Evolutionary conservation across 2,888 invertebrate genomes (phyloP).

Genomic region (Pristionchus exspectatus): DNA sequence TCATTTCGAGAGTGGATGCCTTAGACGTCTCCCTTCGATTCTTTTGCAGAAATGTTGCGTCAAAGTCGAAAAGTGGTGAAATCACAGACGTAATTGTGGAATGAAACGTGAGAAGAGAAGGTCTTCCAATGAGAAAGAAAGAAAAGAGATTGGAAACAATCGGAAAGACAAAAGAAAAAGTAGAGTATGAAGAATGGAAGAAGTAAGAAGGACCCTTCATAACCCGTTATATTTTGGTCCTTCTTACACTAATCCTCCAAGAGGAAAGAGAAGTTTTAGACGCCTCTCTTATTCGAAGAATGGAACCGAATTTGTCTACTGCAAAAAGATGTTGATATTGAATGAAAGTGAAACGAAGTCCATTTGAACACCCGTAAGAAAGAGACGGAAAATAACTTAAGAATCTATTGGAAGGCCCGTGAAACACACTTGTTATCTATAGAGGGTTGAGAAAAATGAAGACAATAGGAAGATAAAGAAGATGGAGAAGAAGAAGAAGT

Average conservation of each 20-base stretch:
- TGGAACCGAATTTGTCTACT: constrained; percentile 23
- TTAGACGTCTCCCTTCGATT: background rate
- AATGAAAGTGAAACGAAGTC: background rate
- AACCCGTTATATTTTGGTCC: constrained; percentile 19
- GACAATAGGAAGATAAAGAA: no score
- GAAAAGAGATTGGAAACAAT: background rate
- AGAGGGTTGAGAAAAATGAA: constrained; percentile 5
- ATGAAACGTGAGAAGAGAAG: constrained; percentile 42
- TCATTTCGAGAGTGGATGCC: constrained; percentile 12
- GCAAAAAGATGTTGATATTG: constrained; percentile 1
- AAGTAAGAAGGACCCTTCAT: constrained; percentile 8
- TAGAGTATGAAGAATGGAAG: background rate
- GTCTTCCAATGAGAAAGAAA: constrained; percentile 2
- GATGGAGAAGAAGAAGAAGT: background rate
- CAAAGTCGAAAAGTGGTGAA: background rate
- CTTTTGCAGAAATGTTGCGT: constrained; percentile 7
- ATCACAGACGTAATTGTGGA: constrained; percentile 39
- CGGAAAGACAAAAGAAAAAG: background rate
- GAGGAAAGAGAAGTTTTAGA: constrained; percentile 34
- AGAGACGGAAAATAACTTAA: constrained; percentile 6
- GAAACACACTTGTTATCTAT: background rate
- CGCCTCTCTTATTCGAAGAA: constrained; percentile 20
- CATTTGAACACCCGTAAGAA: background rate
- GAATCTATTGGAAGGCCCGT: background rate
- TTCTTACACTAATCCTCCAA: constrained; percentile 11